Conservation (phyloP, 2,113 vertebrate species). For the Gorsachius goisagi region DNA sequence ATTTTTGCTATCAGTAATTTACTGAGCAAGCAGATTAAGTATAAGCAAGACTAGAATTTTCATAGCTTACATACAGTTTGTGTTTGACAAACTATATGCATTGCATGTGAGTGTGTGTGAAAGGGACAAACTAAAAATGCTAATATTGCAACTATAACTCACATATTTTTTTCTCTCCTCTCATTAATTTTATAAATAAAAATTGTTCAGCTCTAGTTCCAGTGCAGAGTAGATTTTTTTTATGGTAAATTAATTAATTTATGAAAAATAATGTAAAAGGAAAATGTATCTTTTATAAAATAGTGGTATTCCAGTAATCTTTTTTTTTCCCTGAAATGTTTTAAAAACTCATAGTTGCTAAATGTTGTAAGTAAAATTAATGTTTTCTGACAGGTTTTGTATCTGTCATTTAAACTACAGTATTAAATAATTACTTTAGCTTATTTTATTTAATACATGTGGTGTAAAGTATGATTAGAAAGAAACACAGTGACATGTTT, state of each 20-base stretch:
- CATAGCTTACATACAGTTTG: not conserved
- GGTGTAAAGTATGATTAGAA: not conserved
- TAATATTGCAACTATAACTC: not conserved
- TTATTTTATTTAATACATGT: not conserved
- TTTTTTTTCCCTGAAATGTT: not conserved
- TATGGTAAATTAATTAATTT: not conserved
- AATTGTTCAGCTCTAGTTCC: not conserved
- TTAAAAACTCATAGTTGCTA: not conserved
- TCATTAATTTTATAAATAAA: slow-evolving; percentile 7
- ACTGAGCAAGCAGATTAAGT: not conserved
- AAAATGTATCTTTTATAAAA: not conserved
- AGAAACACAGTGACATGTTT: not conserved
- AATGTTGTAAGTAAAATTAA: not conserved
- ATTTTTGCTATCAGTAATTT: not conserved
- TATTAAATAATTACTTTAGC: not conserved
- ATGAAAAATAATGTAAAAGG: not conserved
- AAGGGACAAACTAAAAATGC: not conserved
- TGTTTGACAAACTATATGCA: not conserved
- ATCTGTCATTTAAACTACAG: not conserved
- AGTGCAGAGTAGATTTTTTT: not conserved
- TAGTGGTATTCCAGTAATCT: not conserved
- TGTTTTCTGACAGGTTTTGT: not conserved
- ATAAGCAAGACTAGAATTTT: not conserved
- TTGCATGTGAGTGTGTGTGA: not conserved
- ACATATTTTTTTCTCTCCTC: not conserved